Evolutionary conservation across 2,113 vertebrate species (phyloP), one percentile per base, ranked within the genome.

Genomic region (Terrapene triunguis): DNA sequence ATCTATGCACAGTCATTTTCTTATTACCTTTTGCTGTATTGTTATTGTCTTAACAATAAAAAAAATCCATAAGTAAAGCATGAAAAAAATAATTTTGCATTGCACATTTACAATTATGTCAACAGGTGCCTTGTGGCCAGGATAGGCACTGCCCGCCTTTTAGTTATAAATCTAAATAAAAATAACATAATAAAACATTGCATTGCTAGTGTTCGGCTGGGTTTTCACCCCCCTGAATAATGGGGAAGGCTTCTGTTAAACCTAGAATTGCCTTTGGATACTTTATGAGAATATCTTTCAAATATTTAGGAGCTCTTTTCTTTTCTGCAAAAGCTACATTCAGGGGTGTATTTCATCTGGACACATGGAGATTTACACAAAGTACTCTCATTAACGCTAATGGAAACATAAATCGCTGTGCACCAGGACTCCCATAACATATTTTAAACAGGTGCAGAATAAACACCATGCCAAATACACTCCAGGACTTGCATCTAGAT

Each of bases 401-500:
- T 84, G 88, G 85, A 95, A 95, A 87, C 50, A 87, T 74, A 95
- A 94, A 88, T 54, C 76, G 3, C 72, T 76, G 21, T 48, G 38
- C 55, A 55, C 13, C 16, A 89, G 3, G 69, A 89, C n/a, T 82
- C 47, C 69, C 42, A 69, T 50, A 80, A 47, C 22, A 10, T 88
- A 62, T 92, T 96, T 95, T 72, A 96, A 90, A 84, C 4, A 38
- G 85, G 10, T 76, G 57, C 9, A 82, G 32, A 88, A 92, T 81
- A 92, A 93, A 87, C 82, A 92, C 44, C 13, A 27, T 89, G 85
- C 95, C 83, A 97, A 95, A 96, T 48, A 87, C 65, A 94, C n/a
- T 59, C 86, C 87, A 17, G 79, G 51, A 95, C 50, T 80, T 76
- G 7, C 50, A 89, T 86, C 59, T 79, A 90, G 14, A 87, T 89